Evolutionary conservation across 2,113 vertebrate species (phyloP), one percentile per base, ranked within the genome.

Genomic region (Apodemus speciosus): DNA sequence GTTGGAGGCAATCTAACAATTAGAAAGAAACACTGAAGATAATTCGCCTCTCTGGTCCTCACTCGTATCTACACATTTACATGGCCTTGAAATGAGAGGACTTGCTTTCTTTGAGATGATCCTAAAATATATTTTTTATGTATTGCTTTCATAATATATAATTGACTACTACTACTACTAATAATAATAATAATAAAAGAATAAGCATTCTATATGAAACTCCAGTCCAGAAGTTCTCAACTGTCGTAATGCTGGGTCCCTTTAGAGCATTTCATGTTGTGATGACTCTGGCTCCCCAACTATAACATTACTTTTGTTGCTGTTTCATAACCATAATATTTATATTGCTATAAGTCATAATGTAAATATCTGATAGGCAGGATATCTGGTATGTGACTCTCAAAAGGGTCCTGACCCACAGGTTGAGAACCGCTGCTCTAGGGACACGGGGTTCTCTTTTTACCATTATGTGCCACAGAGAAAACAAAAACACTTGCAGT

Each of bases 401-500:
- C 16, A 21, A 53, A 53, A n/a, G 69, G 3, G 20, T 21, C 18
- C 20, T 40, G 69, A 40, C 20, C n/a, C 20, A 71, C 69, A 40
- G 18, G n/a, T 79, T 56, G 76, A 56, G 46, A 79, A 23, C 49
- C 20, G 0, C 1, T 18, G 49, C 9, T 53, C 18, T 79, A 60
- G 43, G 14, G 23, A 13, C 80, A 90, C 8, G 38, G 81, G n/a
- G 9, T 86, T 62, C 18, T 81, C 92, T 88, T 68, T 79, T 94
- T 87, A 68, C 68, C 35, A 83, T 73, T 43, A 49, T 21, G 16
- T 51, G 11, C 35, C 49, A 68, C 85, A 77, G 66, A 81, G 72
- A 64, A 35, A 94, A 94, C 66, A 81, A 30, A 40, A 60, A 91
- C 8, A 46, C 95, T 93, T 95, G 25, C 30, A 89, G 90, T 85